Base-by-base conservation (phyloP, 2,888 invertebrate genomes). In the Chromoteleia sp. region DNA sequence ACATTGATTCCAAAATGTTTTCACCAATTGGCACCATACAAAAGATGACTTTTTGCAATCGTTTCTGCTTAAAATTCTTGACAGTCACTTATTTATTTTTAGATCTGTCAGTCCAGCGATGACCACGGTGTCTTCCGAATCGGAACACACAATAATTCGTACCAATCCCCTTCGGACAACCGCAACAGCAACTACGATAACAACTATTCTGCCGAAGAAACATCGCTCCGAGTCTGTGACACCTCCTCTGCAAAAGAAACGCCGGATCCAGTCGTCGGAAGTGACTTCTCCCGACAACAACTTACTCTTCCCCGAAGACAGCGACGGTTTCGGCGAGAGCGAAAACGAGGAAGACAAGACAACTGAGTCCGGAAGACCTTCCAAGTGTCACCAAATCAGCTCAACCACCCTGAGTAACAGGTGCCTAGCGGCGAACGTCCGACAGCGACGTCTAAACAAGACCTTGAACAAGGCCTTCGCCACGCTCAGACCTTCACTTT, bases 381-480 rank as follows among this genome's bases (percentile, higher is more conserved):
- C 77, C 21, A 65, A 82, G 65, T 79, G 82, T 41, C 78, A 95
- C 83, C 94, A 95, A 78, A 96, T 97, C 14, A 96, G 96, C 82
- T 95, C 97, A 0, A 94, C 96, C 15, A 94, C 98, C 43, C 94
- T 97, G 90, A 94, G 95, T 86, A 96, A 97, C 89, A 93, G 98
- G 50, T 94, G 98, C 43, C 91, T 98, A 48, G 98, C 98, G 0
- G 98, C 98, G 0, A 98, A 98, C 88, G 98, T 98, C 0, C 93
- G 98, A 1, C 98, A 98, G 91, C 93, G 98, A 65, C 93, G 98
- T 56, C 93, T 98, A 15, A 98, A 98, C 98, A 97, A 97, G 93
- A 98, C 97, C 90, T 93, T 98, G 78, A 98, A 98, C 91, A 96
- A 96, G 87, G 98, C 98, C 0, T 98, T 98, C 89, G 98, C 98